A percentile compares a stretch with the other conserved stretches of the same genome.
phyloP scores from a whole-genome alignment of 2,888 invertebrate genomes.

The Vanessa cardui region DNA sequence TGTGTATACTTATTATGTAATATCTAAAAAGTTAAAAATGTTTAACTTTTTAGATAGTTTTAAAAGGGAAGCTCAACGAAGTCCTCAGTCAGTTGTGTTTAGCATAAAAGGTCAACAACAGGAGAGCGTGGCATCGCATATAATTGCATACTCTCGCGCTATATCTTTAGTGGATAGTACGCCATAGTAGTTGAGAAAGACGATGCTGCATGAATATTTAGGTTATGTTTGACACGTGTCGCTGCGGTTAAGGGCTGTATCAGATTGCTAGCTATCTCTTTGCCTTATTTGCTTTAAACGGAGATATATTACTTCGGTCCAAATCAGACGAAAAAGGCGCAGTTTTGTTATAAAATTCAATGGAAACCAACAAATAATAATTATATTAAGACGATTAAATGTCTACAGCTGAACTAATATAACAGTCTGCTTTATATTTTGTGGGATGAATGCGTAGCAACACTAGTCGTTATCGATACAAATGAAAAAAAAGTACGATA shows the following conservation, averaged over 20 bases:
- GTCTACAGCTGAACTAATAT: too few species aligned
- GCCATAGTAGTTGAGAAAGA: constrained; percentile 42
- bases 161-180: background rate
- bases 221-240: constrained; percentile 45
- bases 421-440: too few species aligned
- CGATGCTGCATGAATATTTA: constrained; percentile 42
- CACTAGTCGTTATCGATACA: too few species aligned
- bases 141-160: background rate
- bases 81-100: background rate
- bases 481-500: too few species aligned
- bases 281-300: constrained; percentile 18
- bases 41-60: background rate
- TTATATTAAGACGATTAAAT: too few species aligned
- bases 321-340: too few species aligned
- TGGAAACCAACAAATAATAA: too few species aligned
- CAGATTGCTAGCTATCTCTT: constrained; percentile 30
- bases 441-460: too few species aligned
- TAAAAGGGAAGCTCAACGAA: background rate
- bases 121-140: background rate
- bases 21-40: too few species aligned
- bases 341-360: too few species aligned
- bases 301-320: background rate
- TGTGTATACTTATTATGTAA: too few species aligned
- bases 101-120: background rate
- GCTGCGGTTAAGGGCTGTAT: constrained; percentile 39